Percentiles rank a stretch among this genome's conserved stretches.
Conservation (phyloP, 2,113 vertebrate genomes). For the Caloenas nicobarica region DNA sequence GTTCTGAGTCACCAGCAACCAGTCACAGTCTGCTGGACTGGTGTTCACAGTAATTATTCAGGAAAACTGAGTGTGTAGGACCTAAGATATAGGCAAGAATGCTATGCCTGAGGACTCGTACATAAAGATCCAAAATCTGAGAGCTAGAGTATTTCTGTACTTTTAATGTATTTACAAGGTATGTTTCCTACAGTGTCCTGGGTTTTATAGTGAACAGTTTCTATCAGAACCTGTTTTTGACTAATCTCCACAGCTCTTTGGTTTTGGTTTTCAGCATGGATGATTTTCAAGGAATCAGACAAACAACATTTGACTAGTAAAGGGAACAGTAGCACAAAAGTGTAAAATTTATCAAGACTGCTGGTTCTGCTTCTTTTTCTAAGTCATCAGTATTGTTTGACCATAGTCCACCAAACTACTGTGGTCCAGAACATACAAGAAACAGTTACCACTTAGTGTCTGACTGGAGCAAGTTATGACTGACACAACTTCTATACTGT, state of each 20-base stretch:
- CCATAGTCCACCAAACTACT: not conserved
- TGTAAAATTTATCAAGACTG: not conserved
- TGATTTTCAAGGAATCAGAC: not conserved
- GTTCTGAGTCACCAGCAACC: not conserved
- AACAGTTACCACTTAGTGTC: not conserved
- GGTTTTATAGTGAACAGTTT: not conserved
- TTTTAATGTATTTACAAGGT: accelerated
- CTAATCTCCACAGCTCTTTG: not conserved
- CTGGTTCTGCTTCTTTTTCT: not conserved
- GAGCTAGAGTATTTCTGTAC: not conserved
- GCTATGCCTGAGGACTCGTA: not conserved
- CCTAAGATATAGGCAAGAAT: not conserved
- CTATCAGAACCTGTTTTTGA: not conserved
- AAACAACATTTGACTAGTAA: not conserved
- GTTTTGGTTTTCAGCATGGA: not conserved
- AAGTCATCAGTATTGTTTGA: not conserved
- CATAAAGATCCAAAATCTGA: not conserved
- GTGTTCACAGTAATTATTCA: not conserved
- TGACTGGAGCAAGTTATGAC: not conserved
- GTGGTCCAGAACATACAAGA: not conserved
- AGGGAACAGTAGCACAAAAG: not conserved
- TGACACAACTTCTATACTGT: not conserved
- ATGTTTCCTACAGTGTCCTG: not conserved
- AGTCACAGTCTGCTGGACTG: not conserved
- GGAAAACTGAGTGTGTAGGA: not conserved